These are phyloP conservation scores for Diarsia rubi DNA, from an alignment of 2,888 invertebrate species.

Conservation along the genomic window DNA sequence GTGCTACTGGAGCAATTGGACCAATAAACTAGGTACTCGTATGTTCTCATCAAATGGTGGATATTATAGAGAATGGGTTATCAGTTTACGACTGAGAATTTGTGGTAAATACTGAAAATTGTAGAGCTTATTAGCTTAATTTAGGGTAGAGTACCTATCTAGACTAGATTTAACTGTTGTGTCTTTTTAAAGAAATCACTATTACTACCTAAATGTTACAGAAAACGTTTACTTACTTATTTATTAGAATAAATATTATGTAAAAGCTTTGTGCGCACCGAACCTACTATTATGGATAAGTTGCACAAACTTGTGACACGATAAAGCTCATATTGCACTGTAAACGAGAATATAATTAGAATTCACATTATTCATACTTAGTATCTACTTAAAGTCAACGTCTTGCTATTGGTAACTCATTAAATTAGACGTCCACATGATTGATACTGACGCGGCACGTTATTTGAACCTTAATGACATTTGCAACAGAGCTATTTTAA, in stretches of 20 bases:
- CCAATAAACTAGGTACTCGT: background rate
- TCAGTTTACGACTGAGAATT: background rate
- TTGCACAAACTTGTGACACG: slow-evolving; percentile 25
- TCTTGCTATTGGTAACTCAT: slow-evolving; percentile 41
- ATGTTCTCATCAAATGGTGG: background rate
- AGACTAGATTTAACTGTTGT: background rate
- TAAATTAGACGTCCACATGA: slow-evolving; percentile 56
- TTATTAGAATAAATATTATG: background rate
- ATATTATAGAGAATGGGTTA: background rate
- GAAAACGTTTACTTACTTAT: background rate
- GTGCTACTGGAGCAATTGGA: background rate
- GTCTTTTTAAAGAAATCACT: background rate
- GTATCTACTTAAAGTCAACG: slow-evolving; percentile 17
- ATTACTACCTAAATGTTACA: background rate
- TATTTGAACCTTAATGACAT: slow-evolving; percentile 55
- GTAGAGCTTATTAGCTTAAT: no score
- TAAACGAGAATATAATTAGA: slow-evolving; percentile 45
- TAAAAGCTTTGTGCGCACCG: background rate
- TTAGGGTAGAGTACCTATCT: background rate
- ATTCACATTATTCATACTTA: slow-evolving; percentile 31
- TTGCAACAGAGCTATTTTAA: slow-evolving; percentile 54
- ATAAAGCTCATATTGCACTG: slow-evolving; percentile 16
- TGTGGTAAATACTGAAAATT: background rate
- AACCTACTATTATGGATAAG: background rate
- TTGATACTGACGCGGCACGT: slow-evolving; percentile 50